Evolutionary conservation across 2,888 invertebrate genomes (phyloP).

Genomic region (Morpho deidamia): DNA sequence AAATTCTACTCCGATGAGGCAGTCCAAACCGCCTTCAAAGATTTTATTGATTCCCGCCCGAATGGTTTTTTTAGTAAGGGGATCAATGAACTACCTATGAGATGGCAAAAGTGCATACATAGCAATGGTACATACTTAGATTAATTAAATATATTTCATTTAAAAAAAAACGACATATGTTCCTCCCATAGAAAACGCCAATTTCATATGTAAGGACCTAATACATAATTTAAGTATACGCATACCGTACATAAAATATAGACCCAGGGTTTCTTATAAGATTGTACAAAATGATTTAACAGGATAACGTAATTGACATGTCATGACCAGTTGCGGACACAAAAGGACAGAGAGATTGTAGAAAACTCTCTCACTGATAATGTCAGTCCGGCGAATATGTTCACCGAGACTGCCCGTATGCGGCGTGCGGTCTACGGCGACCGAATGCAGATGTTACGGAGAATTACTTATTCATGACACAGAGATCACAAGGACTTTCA

Average conservation of each 20-base stretch:
- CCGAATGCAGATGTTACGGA: constrained; percentile 43
- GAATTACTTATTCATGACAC: constrained; percentile 6
- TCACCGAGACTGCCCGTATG: constrained; percentile 12
- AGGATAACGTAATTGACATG: constrained; percentile 74
- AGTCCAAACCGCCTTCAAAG: too few relatives aligned
- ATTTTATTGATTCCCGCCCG: too few relatives aligned
- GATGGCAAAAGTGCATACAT: too few relatives aligned
- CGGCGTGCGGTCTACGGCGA: constrained; percentile 41
- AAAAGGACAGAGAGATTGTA: constrained; percentile 70
- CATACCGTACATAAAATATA: not conserved
- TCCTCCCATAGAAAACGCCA: too few relatives aligned
- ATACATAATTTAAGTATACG: not conserved
- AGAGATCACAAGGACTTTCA: too few relatives aligned
- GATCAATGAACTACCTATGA: too few relatives aligned
- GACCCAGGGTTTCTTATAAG: constrained; percentile 6
- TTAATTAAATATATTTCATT: too few relatives aligned
- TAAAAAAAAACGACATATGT: too few relatives aligned
- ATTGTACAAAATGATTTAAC: constrained; percentile 17
- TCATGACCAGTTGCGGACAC: constrained; percentile 65
- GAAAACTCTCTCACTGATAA: constrained; percentile 68
- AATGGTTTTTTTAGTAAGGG: too few relatives aligned
- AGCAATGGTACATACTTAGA: too few relatives aligned
- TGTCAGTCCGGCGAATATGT: constrained; percentile 59
- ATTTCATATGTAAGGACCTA: too few relatives aligned
- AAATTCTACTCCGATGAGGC: too few relatives aligned